Evolutionary conservation across 1,140 invertebrate species (phyloP).

Genomic region (Trichonephila clavipes): DNA sequence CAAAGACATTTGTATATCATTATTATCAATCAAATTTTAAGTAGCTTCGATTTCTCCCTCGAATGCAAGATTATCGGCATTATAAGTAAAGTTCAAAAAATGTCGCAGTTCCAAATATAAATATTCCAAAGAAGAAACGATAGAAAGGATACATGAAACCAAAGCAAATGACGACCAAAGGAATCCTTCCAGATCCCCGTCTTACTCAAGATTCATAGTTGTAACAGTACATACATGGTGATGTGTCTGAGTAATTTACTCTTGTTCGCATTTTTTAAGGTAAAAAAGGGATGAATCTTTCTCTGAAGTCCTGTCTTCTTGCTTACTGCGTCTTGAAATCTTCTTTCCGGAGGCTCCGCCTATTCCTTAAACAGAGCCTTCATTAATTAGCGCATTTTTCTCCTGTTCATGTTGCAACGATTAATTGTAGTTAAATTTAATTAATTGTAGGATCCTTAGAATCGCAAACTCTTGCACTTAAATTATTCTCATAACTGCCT

Average conservation of each 20-base stretch:
- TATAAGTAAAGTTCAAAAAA: too few relatives aligned
- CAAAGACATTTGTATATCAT: too few relatives aligned
- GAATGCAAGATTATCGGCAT: too few relatives aligned
- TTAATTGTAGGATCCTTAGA: slow-evolving; percentile 3
- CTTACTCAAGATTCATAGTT: neutral
- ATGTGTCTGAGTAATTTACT: slow-evolving; percentile 4
- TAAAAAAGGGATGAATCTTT: slow-evolving; percentile 19
- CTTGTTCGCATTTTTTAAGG: neutral
- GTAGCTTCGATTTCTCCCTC: too few relatives aligned
- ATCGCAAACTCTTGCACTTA: neutral
- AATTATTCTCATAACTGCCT: slow-evolving; percentile 20
- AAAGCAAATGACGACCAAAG: neutral
- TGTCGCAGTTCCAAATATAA: too few relatives aligned
- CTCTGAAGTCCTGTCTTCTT: neutral
- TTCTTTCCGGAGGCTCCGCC: neutral
- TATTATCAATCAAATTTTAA: too few relatives aligned
- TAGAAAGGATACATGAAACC: neutral
- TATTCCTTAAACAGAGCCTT: slow-evolving; percentile 3
- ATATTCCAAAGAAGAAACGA: too few relatives aligned
- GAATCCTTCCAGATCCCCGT: neutral
- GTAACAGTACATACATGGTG: neutral
- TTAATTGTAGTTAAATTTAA: slow-evolving; percentile 39
- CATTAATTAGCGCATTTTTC: slow-evolving; percentile 27
- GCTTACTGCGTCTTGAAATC: neutral
- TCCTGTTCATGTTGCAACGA: neutral